A percentile compares a stretch with the other conserved stretches of the same genome.
phyloP scores from a whole-genome alignment of 1,140 invertebrate species.

The Saccostrea echinata region DNA sequence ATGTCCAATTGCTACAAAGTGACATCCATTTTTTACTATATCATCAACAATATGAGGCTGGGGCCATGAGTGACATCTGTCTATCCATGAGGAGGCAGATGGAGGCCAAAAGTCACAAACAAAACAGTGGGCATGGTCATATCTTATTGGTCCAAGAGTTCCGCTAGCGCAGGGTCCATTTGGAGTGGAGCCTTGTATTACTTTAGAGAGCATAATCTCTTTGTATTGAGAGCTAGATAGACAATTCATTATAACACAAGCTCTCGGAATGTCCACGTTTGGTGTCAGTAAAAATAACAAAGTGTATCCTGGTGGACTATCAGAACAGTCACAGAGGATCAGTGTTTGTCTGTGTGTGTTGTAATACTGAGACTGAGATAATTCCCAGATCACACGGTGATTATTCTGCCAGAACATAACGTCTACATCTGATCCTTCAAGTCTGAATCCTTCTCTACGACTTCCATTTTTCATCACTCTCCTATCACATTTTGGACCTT shows the following conservation, averaged over 20 bases:
- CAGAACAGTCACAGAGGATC: neutral
- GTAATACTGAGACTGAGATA: neutral
- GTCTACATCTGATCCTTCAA: neutral
- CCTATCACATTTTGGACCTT: no score
- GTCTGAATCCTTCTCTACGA: neutral
- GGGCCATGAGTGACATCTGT: neutral
- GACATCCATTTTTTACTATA: neutral
- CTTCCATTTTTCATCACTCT: neutral
- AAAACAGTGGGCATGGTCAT: neutral
- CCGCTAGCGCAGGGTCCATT: neutral
- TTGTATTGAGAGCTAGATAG: neutral
- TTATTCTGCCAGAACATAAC: neutral
- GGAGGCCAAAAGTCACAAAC: constrained; percentile 9
- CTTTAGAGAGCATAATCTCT: neutral
- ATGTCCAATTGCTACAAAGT: neutral
- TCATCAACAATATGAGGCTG: neutral
- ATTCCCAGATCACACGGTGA: neutral
- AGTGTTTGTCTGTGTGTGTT: neutral
- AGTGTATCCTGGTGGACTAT: neutral
- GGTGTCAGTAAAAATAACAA: neutral
- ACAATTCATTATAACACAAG: neutral
- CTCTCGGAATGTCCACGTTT: neutral
- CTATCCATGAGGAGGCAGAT: neutral
- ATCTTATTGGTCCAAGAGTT: neutral
- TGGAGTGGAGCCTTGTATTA: neutral